phyloP scores from a whole-genome alignment of 2,113 vertebrate species.

The Acrocephalus arundinaceus region DNA sequence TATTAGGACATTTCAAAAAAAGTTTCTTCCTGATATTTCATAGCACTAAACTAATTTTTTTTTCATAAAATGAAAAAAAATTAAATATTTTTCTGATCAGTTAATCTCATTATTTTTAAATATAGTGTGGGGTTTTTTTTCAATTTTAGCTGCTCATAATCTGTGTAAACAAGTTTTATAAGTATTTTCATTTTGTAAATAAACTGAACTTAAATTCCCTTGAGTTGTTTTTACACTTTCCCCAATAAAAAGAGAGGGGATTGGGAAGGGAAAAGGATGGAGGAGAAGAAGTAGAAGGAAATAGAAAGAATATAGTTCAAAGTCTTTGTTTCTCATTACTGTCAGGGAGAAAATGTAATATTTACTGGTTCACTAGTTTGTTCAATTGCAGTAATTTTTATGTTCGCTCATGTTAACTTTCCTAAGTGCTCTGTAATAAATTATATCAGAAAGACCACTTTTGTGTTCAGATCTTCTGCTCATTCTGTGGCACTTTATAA shows the following conservation, averaged over 20 bases:
- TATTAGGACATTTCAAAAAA: background rate
- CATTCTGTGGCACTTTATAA: background rate
- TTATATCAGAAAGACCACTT: background rate
- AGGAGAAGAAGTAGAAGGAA: background rate
- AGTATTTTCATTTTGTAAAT: background rate
- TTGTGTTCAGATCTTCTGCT: background rate
- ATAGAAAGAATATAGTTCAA: background rate
- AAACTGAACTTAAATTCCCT: rapidly evolving
- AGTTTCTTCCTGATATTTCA: background rate
- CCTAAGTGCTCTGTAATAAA: background rate
- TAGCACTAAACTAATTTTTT: background rate
- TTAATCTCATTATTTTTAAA: background rate
- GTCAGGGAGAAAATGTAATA: background rate
- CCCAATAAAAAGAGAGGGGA: background rate
- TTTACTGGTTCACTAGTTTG: background rate
- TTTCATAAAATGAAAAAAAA: background rate
- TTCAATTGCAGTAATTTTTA: background rate
- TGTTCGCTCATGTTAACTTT: background rate
- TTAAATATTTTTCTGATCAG: background rate
- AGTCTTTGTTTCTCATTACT: background rate
- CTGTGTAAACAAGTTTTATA: background rate
- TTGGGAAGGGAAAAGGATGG: too few species aligned
- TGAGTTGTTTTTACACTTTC: background rate
- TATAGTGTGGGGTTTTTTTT: rapidly evolving
- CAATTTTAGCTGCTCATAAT: background rate